A percentile compares a stretch with the other conserved stretches of the same genome.
Evolutionary conservation across 2,888 invertebrate species (phyloP).

Genomic region (Ichneumoninae sp.): DNA sequence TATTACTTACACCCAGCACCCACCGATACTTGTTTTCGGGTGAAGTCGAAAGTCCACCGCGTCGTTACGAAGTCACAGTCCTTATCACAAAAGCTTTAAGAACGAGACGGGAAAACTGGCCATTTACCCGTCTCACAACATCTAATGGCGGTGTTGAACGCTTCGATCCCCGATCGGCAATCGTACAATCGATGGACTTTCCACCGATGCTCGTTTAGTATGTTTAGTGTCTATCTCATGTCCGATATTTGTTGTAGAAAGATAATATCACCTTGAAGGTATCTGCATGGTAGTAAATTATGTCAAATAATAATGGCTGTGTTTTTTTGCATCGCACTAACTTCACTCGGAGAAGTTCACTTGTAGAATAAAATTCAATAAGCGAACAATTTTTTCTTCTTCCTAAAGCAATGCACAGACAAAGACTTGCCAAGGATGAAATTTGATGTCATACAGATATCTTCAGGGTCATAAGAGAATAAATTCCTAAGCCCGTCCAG

Average conservation of each 20-base stretch:
- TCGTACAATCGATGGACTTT: not conserved
- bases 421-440: too few species aligned
- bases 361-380: too few species aligned
- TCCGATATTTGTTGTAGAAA: constrained; percentile 6
- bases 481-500: constrained; percentile 7
- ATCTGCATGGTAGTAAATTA: not conserved
- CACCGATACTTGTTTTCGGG: not conserved
- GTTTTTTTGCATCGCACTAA: too few species aligned
- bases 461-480: not conserved
- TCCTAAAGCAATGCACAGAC: too few species aligned
- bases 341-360: too few species aligned
- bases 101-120: not conserved
- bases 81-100: not conserved
- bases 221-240: constrained; percentile 3
- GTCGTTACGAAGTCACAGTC: not conserved
- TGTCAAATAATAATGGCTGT: not conserved
- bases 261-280: not conserved
- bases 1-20: not conserved
- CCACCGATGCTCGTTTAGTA: not conserved
- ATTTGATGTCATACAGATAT: too few species aligned
- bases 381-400: too few species aligned
- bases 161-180: not conserved
- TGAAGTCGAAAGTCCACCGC: constrained; percentile 15
- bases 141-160: not conserved
- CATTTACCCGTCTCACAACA: not conserved